Evolutionary conservation across 2,113 vertebrate species (phyloP), one percentile per base, ranked within the genome.

Genomic region (Ariopsis seemanni): DNA sequence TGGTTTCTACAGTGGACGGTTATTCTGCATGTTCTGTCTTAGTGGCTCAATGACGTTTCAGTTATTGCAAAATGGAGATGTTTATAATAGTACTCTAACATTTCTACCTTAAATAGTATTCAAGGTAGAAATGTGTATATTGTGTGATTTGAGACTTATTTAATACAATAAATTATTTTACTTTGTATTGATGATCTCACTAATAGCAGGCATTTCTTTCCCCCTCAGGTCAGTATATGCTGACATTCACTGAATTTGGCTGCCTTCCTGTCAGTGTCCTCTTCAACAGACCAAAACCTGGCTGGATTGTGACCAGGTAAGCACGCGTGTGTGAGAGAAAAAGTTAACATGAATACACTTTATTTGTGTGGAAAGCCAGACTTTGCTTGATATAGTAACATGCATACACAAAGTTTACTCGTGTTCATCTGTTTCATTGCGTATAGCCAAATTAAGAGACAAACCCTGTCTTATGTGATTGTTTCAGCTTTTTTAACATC

Each of bases 401-500:
- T 7, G 10, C 22, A 77, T 9, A 48, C 42, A 77, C 48, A 30
- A 55, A 15, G 6, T 79, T 57, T 79, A 30, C 12, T 57, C 9
- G 77, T 11, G 57, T 22, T 60, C 12, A 60, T 60, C 18, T 22
- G 55, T 20, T 60, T 15, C 9, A 48, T 22, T 74, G 17, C 10
- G 34, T 74, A 74, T 7, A 14, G 4, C n/a, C 65, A 69, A 69
- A 14, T 8, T 17, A 72, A 89, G 1, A 27, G 91, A 90, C 1
- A 83, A 65, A 58, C 57, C 20, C 77, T 53, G 14, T 27, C 11
- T 27, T 30, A 30, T 27, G 72, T 30, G 30, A 62, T 79, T 27
- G 18, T 86, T 85, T 22, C 57, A 96, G 95, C 82, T 93, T 82
- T 57, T 94, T 93, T 72, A 88, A 96, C 92, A 95, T 91, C 10